These are phyloP conservation scores for Linnaemya tessellans DNA, from an alignment of 2,888 invertebrate genomes.

Conservation along the genomic window DNA sequence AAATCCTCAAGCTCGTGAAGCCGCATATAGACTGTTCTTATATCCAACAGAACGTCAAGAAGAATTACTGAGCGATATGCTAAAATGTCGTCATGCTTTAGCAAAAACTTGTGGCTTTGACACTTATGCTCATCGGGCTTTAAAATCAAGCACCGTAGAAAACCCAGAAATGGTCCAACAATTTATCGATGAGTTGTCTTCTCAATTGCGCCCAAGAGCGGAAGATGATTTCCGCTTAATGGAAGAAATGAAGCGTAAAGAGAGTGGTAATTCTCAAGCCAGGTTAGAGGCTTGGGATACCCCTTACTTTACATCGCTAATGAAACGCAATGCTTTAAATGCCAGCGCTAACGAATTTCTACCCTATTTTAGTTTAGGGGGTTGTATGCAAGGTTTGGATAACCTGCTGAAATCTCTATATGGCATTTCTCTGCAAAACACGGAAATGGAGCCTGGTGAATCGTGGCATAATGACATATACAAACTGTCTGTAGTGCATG, in stretches of 20 bases:
- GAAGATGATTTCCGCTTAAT: conserved; percentile 90
- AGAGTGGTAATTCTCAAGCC: conserved; percentile 76
- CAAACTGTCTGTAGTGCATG: conserved; percentile 95
- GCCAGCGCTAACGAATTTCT: conserved; percentile 89
- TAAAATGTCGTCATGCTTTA: conserved; percentile 90
- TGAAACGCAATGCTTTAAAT: conserved; percentile 88
- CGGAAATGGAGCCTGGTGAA: conserved; percentile 91
- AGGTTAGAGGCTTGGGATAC: conserved; percentile 92
- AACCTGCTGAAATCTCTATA: conserved; percentile 92
- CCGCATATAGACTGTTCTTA: conserved; percentile 93
- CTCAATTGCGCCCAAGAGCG: conserved; percentile 88
- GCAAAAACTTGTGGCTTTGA: conserved; percentile 95
- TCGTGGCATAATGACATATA: conserved; percentile 94
- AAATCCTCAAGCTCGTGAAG: conserved; percentile 91
- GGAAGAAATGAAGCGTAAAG: conserved; percentile 87
- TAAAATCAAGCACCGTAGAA: conserved; percentile 94
- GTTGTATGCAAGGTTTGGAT: conserved; percentile 98
- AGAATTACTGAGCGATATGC: conserved; percentile 87
- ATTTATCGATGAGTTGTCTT: conserved; percentile 91
- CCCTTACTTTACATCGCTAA: conserved; percentile 91
- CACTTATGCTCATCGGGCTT: conserved; percentile 94
- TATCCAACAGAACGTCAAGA: conserved; percentile 92
- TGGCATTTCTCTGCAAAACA: conserved; percentile 90
- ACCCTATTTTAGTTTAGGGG: conserved; percentile 95
- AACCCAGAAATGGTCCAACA: conserved; percentile 90